A percentile compares a stretch with the other conserved stretches of the same genome.
phyloP scores from a whole-genome alignment of 2,888 invertebrate genomes.

The Diabrotica balteata region DNA sequence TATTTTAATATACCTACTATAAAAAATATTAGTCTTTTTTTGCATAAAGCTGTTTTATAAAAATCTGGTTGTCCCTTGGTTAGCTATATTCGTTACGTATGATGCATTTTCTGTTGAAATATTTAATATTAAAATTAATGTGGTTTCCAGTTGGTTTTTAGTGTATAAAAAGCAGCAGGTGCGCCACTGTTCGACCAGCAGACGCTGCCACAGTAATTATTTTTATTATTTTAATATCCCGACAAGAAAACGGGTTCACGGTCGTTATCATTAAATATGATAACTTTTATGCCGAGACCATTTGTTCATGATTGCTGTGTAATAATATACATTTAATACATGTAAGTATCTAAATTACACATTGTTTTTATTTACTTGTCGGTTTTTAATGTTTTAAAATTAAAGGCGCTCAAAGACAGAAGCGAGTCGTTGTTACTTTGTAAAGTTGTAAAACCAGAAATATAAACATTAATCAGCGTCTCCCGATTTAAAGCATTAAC shows the following conservation, averaged over 20 bases:
- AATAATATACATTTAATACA: conserved; percentile 58
- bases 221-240: conserved; percentile 61
- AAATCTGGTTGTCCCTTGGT: no score
- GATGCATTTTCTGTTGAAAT: no score
- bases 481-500: conserved; percentile 29
- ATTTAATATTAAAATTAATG: no score
- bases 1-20: no score
- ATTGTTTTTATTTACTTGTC: conserved; percentile 46
- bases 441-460: conserved; percentile 28
- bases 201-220: conserved; percentile 56
- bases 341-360: conserved; percentile 54
- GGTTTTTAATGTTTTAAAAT: conserved; percentile 40
- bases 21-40: no score
- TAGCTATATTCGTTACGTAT: no score
- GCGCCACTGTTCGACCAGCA: conserved; percentile 47
- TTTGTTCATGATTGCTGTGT: conserved; percentile 59
- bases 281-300: conserved; percentile 60
- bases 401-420: conserved; percentile 15
- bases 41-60: no score
- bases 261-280: conserved; percentile 63
- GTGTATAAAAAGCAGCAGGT: conserved; percentile 27
- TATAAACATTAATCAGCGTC: conserved; percentile 34
- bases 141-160: no score
- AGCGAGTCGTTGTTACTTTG: conserved; percentile 29
- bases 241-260: conserved; percentile 61